Evolutionary conservation across 30 jellyfish, hydroid and myxozoan genomes (phyloP).

Genomic region (Clytia hemisphaerica): DNA sequence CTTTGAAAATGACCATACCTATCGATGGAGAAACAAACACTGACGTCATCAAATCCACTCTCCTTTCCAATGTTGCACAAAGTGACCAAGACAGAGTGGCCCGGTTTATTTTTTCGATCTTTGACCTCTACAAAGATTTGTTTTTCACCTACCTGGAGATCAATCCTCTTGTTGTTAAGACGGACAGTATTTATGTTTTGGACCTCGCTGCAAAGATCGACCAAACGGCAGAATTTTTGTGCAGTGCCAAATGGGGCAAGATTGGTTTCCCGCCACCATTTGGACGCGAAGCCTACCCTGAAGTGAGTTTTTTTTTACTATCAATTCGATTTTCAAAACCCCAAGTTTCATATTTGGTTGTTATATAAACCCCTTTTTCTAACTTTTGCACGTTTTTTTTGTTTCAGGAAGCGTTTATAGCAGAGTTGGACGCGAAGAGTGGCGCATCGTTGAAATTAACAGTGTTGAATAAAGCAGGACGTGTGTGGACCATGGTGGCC

Average conservation of each 20-base stretch:
- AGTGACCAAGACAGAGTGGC: slow-evolving; percentile 32
- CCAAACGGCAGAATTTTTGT: slow-evolving; percentile 79
- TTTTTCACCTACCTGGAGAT: slow-evolving; percentile 82
- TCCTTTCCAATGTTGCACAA: slow-evolving; percentile 38
- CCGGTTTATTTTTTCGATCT: slow-evolving; percentile 39
- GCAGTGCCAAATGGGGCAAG: slow-evolving; percentile 83
- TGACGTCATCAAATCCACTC: slow-evolving; percentile 32
- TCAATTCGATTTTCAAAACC: neutral
- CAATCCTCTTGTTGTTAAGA: slow-evolving; percentile 70
- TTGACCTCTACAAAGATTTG: slow-evolving; percentile 36
- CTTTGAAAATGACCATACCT: slow-evolving; percentile 39
- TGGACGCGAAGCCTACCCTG: slow-evolving; percentile 90
- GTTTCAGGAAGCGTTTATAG: slow-evolving; percentile 58
- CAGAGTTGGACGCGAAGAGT: slow-evolving; percentile 86
- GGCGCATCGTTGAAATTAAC: slow-evolving; percentile 84
- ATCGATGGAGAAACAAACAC: slow-evolving; percentile 31
- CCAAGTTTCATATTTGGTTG: neutral
- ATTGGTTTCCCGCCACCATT: slow-evolving; percentile 77
- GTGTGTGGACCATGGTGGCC: slow-evolving; percentile 94
- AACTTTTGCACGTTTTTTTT: neutral
- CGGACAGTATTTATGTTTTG: slow-evolving; percentile 57
- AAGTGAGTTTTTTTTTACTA: slow-evolving; percentile 37
- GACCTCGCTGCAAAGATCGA: slow-evolving; percentile 93
- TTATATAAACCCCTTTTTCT: neutral
- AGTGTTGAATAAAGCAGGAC: slow-evolving; percentile 58